phyloP scores from a whole-genome alignment of 2,113 vertebrate species.

The Echinops telfairi region DNA sequence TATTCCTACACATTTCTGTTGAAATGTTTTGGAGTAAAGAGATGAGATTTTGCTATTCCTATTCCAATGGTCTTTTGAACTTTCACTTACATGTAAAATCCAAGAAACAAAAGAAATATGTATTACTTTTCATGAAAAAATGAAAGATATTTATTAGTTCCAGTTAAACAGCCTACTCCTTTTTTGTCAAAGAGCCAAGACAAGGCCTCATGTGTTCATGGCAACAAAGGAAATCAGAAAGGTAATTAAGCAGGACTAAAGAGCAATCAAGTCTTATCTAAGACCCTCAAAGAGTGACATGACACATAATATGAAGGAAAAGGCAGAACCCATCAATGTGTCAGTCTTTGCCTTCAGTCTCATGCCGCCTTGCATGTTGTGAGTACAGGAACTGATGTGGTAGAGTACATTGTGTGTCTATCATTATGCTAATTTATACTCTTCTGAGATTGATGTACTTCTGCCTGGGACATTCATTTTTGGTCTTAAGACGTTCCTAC shows the following conservation, averaged over 20 bases:
- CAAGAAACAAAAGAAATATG: neutral
- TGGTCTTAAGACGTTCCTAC: neutral
- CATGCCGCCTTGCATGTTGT: neutral
- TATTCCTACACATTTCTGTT: neutral
- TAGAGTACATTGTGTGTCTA: accelerated
- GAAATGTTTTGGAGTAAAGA: neutral
- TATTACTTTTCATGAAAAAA: neutral
- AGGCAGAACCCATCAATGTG: neutral
- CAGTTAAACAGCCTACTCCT: conserved; percentile 44
- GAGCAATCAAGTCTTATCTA: conserved; percentile 8
- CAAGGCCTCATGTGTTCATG: conserved; percentile 9
- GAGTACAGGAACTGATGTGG: neutral
- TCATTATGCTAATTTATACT: neutral
- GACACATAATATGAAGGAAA: neutral
- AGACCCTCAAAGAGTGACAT: neutral
- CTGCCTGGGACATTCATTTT: neutral
- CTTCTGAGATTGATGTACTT: conserved; percentile 3
- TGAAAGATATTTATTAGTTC: conserved; percentile 58
- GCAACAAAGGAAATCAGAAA: conserved; percentile 39
- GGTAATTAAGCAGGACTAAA: conserved; percentile 37
- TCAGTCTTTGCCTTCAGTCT: conserved; percentile 4
- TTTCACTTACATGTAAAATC: neutral
- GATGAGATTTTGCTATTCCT: conserved; percentile 3
- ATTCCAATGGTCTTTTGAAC: neutral
- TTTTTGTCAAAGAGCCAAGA: conserved; percentile 48